Evolutionary conservation across 1,140 invertebrate genomes (phyloP), one percentile per base, ranked within the genome.

Genomic region (Rhagoletis pomonella): DNA sequence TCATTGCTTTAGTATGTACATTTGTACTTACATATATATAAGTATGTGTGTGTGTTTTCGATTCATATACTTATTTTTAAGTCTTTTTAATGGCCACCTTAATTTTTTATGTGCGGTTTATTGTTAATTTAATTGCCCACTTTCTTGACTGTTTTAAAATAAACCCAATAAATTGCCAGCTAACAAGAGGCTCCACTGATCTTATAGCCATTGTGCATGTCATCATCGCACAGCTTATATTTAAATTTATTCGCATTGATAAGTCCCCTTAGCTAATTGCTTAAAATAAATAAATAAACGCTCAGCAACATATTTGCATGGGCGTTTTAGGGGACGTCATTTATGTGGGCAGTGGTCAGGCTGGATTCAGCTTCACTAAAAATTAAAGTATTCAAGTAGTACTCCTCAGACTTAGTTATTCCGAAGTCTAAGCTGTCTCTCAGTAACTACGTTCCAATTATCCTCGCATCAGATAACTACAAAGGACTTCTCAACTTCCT

Each of bases 91-190:
- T 81, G 73, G 50, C 0, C n/a, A 58, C 50, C 47, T 55, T 81
- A 81, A 81, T 81, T 81, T 55, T 81, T 81, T 58, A 81, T 81
- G 50, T 29, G 47, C 47, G 73, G 73, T 81, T 81, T 81, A 81
- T 81, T 81, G 73, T 55, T 81, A 81, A 81, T 81, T 81, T 81
- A 58, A 81, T 81, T 81, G 47, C 73, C 47, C n/a, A 81, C 47
- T 55, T 77, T 77, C 73, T 77, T 55, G 73, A 9, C 42, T 7
- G 47, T 47, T 81, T 55, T 55, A 55, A 81, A 81, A 1, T 1
- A 29, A 55, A 55, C 17, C 73, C 42, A 81, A 81, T 55, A 81
- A 81, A 81, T 55, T 55, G 73, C 47, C 17, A 55, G 73, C 47
- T 81, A 81, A 81, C 44, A 81, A 81, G 50, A 81, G 47, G 73